Conservation (phyloP, 2,888 invertebrate genomes). For the Ectobius pallidus region DNA sequence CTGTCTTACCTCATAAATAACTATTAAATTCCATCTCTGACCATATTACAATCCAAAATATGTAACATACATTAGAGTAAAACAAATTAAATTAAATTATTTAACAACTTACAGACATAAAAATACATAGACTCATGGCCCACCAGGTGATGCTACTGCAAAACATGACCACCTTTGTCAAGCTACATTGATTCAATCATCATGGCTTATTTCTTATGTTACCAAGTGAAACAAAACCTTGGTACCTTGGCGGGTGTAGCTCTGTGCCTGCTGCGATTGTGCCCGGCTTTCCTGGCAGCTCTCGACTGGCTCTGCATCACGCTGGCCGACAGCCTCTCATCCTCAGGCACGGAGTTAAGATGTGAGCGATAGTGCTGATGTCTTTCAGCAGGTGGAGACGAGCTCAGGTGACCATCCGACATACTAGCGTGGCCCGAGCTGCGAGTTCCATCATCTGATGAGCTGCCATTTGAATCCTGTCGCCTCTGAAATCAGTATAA, state of each 20-base stretch:
- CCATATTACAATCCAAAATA: no score
- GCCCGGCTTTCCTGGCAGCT: conserved; percentile 53
- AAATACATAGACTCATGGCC: no score
- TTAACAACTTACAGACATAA: no score
- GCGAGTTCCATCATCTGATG: conserved; percentile 82
- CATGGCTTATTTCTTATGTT: no score
- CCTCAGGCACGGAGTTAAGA: conserved; percentile 63
- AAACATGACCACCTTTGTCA: no score
- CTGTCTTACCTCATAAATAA: no score
- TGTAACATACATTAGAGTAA: no score
- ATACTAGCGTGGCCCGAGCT: conserved; percentile 94
- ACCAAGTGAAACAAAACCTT: no score
- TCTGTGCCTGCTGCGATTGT: conserved; percentile 66
- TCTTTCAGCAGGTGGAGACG: conserved; percentile 55
- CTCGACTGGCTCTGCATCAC: conserved; percentile 58
- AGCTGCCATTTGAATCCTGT: conserved; percentile 74
- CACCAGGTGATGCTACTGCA: no score
- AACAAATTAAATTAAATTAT: no score
- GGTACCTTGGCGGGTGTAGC: conserved; percentile 69
- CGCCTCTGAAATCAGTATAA: conserved; percentile 52
- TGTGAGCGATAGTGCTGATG: conserved; percentile 58
- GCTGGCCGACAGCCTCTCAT: conserved; percentile 65
- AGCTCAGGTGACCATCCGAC: conserved; percentile 76
- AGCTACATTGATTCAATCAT: no score
- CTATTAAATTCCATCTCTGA: no score